These are phyloP conservation scores for Grammomys dolichurus DNA, from an alignment of 2,113 vertebrate species.

Conservation along the genomic window DNA sequence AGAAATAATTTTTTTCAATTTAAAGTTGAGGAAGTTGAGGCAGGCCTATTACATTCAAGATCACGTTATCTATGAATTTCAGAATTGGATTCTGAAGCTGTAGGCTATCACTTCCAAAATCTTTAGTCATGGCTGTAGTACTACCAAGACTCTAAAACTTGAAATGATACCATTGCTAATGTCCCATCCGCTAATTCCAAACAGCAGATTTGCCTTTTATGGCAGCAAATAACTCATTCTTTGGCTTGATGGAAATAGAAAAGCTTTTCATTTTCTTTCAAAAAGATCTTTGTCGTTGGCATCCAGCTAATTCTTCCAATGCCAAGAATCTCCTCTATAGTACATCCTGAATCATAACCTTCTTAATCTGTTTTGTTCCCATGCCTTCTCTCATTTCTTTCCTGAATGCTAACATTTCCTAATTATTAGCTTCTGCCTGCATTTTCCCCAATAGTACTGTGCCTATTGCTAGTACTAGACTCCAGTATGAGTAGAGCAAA, in stretches of 20 bases:
- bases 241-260: not conserved
- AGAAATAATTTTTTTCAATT: not conserved
- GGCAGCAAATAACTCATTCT: not conserved
- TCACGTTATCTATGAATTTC: not conserved
- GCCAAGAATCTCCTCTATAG: not conserved
- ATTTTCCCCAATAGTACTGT: not conserved
- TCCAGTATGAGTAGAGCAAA: not conserved
- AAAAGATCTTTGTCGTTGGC: not conserved
- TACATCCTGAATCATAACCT: not conserved
- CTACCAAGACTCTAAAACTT: not conserved
- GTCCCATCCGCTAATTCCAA: accelerated
- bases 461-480: not conserved
- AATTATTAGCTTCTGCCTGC: not conserved
- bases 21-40: conserved; percentile 19
- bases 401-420: not conserved
- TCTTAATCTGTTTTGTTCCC: not conserved
- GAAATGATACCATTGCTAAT: not conserved
- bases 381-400: not conserved
- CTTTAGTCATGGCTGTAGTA: not conserved
- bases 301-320: not conserved
- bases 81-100: not conserved
- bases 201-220: not conserved
- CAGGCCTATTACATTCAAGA: not conserved
- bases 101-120: not conserved
- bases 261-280: not conserved